Evolutionary conservation across 1,140 invertebrate genomes (phyloP).

Genomic region (Calycopis cecrops): DNA sequence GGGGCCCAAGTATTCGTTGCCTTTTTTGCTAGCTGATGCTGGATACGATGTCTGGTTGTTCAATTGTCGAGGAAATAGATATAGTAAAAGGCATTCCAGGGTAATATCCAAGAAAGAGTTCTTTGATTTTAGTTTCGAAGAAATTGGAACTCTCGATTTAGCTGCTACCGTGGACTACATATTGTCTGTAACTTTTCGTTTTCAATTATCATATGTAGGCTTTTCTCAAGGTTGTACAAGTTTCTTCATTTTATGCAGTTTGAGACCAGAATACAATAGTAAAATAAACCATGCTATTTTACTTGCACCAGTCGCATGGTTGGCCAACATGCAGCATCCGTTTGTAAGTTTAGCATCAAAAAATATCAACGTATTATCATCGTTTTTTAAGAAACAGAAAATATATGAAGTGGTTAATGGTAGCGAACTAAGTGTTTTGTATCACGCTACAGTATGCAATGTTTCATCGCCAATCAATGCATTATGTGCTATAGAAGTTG

Average conservation of each 20-base stretch:
- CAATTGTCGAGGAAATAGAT: constrained; percentile 82
- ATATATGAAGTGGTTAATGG: constrained; percentile 24
- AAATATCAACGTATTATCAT: constrained; percentile 30
- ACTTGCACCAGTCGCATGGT: constrained; percentile 53
- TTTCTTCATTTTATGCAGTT: constrained; percentile 75
- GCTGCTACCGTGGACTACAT: constrained; percentile 80
- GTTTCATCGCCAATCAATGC: constrained; percentile 25
- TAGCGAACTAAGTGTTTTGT: constrained; percentile 2
- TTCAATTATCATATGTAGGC: constrained; percentile 79
- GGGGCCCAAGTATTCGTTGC: constrained; percentile 42
- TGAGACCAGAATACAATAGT: constrained; percentile 75
- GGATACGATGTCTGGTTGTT: constrained; percentile 86
- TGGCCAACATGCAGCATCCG: constrained; percentile 38
- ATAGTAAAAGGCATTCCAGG: constrained; percentile 76
- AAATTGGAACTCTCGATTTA: constrained; percentile 75
- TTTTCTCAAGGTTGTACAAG: constrained; percentile 78
- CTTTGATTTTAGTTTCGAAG: constrained; percentile 74
- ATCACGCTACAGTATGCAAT: constrained; percentile 43
- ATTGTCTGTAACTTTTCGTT: constrained; percentile 70
- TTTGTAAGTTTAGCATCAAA: constrained; percentile 36
- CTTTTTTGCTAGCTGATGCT: constrained; percentile 71
- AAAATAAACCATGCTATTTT: constrained; percentile 50
- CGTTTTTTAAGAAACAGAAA: constrained; percentile 27
- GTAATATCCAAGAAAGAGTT: constrained; percentile 73
- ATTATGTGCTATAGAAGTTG: constrained; percentile 46